These are phyloP conservation scores for Patella vulgata DNA, from an alignment of 1,140 invertebrate species.

Conservation along the genomic window DNA sequence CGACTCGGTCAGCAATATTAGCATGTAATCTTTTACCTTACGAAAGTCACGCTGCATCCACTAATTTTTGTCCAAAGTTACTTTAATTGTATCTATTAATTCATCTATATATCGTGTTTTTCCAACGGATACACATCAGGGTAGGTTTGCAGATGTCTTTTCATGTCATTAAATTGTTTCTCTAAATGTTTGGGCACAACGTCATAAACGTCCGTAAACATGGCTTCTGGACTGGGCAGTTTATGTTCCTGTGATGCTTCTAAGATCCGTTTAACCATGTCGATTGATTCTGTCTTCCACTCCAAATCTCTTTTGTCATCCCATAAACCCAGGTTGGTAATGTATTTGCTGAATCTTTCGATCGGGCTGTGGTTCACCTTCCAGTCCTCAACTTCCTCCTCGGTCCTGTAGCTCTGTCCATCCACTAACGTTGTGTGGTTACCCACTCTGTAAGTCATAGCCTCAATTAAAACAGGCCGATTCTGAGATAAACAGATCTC, in stretches of 20 bases:
- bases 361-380: conserved; percentile 85
- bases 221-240: conserved; percentile 85
- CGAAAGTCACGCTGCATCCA: too few species aligned
- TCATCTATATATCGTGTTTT: conserved; percentile 68
- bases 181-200: conserved; percentile 80
- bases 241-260: conserved; percentile 82
- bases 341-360: conserved; percentile 80
- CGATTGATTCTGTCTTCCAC: conserved; percentile 77
- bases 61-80: too few species aligned
- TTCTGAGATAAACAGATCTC: conserved; percentile 80
- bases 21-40: too few species aligned
- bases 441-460: conserved; percentile 80
- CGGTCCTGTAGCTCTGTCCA: conserved; percentile 90
- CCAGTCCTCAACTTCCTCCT: conserved; percentile 83
- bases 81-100: too few species aligned
- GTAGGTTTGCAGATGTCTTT: conserved; percentile 84
- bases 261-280: conserved; percentile 83
- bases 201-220: conserved; percentile 94
- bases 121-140: conserved; percentile 87
- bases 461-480: conserved; percentile 95
- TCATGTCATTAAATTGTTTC: conserved; percentile 84
- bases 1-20: too few species aligned
- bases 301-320: conserved; percentile 79
- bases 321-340: conserved; percentile 85
- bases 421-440: conserved; percentile 99